Percentiles rank a stretch among this genome's conserved stretches.
Conservation (phyloP, 2,797 vertebrate species). For the Heterohyrax brucei region DNA sequence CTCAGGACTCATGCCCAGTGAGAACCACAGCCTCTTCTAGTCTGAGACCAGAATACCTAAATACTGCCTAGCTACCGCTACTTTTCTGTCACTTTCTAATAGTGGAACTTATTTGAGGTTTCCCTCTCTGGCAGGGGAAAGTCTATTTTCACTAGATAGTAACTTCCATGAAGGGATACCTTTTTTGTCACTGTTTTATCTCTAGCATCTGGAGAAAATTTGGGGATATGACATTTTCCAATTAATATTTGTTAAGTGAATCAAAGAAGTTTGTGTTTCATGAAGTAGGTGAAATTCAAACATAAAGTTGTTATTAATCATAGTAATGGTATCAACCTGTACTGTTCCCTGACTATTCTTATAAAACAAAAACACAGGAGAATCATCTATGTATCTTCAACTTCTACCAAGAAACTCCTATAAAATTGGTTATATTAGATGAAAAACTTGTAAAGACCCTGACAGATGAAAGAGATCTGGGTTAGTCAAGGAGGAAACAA, state of each 20-base stretch:
- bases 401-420: background rate
- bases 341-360: background rate
- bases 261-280: background rate
- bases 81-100: background rate
- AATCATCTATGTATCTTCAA: background rate
- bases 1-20: no score
- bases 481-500: background rate
- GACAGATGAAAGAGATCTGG: background rate
- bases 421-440: background rate
- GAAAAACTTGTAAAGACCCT: background rate
- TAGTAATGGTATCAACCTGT: background rate
- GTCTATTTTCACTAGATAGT: background rate
- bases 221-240: background rate
- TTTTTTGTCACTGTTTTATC: background rate
- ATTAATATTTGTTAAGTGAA: background rate
- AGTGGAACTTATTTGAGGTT: background rate
- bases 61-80: no score
- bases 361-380: background rate
- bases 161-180: background rate
- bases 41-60: no score
- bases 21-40: no score
- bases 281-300: background rate
- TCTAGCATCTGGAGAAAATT: accelerated
- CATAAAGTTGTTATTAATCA: background rate
- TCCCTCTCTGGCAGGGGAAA: background rate